A percentile compares a stretch with the other conserved stretches of the same genome.
Evolutionary conservation across 53 echinoderm and acorn worm genomes (phyloP).

Genomic region (Arbacia lixula): DNA sequence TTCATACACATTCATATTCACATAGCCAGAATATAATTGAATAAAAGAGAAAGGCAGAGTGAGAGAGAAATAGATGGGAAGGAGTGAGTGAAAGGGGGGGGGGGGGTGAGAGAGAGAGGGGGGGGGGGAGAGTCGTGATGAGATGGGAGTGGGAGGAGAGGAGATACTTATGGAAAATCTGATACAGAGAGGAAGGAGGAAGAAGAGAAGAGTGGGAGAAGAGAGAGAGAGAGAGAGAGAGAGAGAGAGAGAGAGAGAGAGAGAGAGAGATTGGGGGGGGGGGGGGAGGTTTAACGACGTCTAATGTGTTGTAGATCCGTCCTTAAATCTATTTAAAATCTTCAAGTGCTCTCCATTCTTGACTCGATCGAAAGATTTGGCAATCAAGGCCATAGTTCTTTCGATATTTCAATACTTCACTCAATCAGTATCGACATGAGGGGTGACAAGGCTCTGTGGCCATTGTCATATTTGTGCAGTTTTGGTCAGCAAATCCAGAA

Average conservation of each 20-base stretch:
- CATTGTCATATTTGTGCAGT: too few species aligned
- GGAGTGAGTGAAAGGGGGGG: neutral
- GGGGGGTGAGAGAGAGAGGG: neutral
- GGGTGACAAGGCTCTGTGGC: too few species aligned
- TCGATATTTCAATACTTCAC: too few species aligned
- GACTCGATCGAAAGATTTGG: too few species aligned
- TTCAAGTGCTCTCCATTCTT: too few species aligned
- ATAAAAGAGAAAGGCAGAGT: neutral
- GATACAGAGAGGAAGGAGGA: neutral
- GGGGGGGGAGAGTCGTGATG: neutral
- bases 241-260: neutral
- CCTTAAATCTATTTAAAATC: too few species aligned
- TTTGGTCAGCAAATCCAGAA: too few species aligned
- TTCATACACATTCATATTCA: too few species aligned
- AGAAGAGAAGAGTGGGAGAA: neutral
- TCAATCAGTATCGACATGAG: too few species aligned
- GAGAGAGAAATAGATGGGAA: neutral
- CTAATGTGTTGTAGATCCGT: neutral
- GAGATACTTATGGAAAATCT: too few species aligned
- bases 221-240: neutral
- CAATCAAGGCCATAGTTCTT: too few species aligned
- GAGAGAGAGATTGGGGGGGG: neutral
- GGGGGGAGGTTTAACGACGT: neutral
- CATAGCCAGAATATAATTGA: too few species aligned
- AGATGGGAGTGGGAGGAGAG: neutral